These are phyloP conservation scores for Tetragnatha montana DNA, from an alignment of 2,888 invertebrate genomes.

Conservation along the genomic window DNA sequence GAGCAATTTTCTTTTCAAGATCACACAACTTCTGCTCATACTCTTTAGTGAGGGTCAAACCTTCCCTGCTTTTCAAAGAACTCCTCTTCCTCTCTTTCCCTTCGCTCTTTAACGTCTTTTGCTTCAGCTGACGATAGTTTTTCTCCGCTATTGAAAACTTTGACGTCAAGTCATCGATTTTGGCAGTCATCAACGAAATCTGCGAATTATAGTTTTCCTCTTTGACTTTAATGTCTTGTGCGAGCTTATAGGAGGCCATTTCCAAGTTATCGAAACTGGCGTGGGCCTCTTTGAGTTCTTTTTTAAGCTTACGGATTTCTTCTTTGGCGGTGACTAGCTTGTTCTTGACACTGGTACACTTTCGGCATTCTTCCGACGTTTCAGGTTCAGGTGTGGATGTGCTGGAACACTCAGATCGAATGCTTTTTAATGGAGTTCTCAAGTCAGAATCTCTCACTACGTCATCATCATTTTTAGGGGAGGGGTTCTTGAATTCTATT, in stretches of 20 bases:
- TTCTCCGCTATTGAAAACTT: slow-evolving; percentile 89
- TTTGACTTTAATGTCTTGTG: slow-evolving; percentile 79
- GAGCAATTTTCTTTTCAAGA: slow-evolving; percentile 62
- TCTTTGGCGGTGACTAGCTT: slow-evolving; percentile 61
- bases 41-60: slow-evolving; percentile 63
- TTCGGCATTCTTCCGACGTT: slow-evolving; percentile 4
- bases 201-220: slow-evolving; percentile 80
- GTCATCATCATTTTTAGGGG: neutral
- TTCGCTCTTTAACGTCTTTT: slow-evolving; percentile 86
- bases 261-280: slow-evolving; percentile 73
- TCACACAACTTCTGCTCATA: slow-evolving; percentile 66
- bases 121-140: slow-evolving; percentile 84
- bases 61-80: slow-evolving; percentile 83
- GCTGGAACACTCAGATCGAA: slow-evolving; percentile 19
- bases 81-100: slow-evolving; percentile 86
- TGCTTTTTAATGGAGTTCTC: neutral
- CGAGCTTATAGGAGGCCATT: slow-evolving; percentile 72
- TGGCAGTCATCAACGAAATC: slow-evolving; percentile 86
- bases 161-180: slow-evolving; percentile 88
- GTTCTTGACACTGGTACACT: slow-evolving; percentile 34
- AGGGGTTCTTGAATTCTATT: slow-evolving; percentile 8
- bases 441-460: neutral
- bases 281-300: slow-evolving; percentile 72
- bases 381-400: slow-evolving; percentile 29
- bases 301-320: slow-evolving; percentile 67